Evolutionary conservation across 2,797 vertebrate species (phyloP).

Genomic region (Liparis tanakae): DNA sequence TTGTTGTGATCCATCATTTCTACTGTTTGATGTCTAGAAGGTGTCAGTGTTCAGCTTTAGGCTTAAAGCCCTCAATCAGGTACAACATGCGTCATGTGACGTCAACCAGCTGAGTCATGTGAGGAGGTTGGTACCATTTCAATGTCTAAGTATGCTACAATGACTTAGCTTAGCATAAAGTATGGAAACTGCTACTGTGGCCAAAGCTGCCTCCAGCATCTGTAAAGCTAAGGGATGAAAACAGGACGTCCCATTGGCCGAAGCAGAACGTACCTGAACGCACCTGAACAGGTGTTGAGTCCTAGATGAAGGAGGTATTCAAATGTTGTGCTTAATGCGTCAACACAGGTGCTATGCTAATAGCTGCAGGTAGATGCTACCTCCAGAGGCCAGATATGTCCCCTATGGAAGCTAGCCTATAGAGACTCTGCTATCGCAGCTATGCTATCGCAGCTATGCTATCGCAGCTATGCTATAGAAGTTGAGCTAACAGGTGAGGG

Average conservation of each 20-base stretch:
- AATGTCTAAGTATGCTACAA: not conserved
- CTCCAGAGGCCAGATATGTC: not conserved
- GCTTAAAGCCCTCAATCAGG: constrained; percentile 46
- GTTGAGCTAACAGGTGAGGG: not conserved
- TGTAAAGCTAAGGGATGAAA: not conserved
- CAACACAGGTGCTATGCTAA: not conserved
- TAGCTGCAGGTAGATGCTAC: not conserved
- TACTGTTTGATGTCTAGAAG: constrained; percentile 25
- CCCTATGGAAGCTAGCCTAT: not conserved
- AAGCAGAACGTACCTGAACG: not conserved
- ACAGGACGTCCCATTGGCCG: not conserved
- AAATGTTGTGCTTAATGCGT: not conserved
- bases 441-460: too few relatives aligned
- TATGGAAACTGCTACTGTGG: not conserved
- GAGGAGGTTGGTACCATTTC: constrained; percentile 1
- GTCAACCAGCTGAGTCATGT: not conserved
- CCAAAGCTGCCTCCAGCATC: not conserved
- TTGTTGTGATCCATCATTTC: constrained; percentile 7
- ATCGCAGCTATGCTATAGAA: not conserved
- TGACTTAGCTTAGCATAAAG: constrained; percentile 6
- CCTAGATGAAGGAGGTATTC: not conserved
- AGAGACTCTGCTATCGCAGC: too few relatives aligned
- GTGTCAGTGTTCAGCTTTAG: constrained; percentile 33
- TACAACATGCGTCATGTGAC: not conserved
- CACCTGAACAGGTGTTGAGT: too few relatives aligned